Conservation (phyloP, 2,888 invertebrate genomes). For the Chrysotoxum bicinctum region DNA sequence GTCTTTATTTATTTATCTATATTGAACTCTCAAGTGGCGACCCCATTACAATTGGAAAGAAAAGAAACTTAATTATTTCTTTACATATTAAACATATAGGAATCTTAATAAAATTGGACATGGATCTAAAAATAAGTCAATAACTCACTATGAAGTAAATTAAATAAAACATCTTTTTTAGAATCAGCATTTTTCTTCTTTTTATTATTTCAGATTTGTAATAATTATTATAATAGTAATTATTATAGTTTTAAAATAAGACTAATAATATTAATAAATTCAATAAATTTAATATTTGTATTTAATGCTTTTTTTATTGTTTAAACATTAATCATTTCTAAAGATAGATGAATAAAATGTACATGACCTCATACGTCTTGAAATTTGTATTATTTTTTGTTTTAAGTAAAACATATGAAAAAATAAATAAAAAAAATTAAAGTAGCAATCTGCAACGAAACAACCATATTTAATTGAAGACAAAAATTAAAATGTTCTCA, state of each 20-base stretch:
- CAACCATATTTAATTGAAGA: constrained; percentile 32
- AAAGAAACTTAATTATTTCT: too few species aligned
- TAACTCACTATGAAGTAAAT: too few species aligned
- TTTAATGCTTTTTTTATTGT: constrained; percentile 26
- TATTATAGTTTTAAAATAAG: constrained; percentile 50
- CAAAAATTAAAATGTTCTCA: neutral
- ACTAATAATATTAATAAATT: constrained; percentile 58
- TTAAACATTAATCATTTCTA: constrained; percentile 51
- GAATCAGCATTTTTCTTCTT: constrained; percentile 69
- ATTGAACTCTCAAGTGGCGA: too few species aligned
- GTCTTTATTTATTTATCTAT: too few species aligned
- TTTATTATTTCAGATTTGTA: constrained; percentile 43
- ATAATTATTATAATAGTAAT: constrained; percentile 51
- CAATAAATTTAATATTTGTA: constrained; percentile 43
- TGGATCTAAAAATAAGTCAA: too few species aligned
- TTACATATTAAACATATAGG: too few species aligned
- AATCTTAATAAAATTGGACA: too few species aligned
- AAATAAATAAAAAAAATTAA: constrained; percentile 25
- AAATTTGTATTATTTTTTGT: constrained; percentile 39
- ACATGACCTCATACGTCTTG: constrained; percentile 65
- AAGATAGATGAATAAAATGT: constrained; percentile 54
- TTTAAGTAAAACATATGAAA: constrained; percentile 12
- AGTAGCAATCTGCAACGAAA: constrained; percentile 65
- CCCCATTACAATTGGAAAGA: too few species aligned
- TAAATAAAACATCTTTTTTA: constrained; percentile 39